A percentile compares a stretch with the other conserved stretches of the same genome.
Evolutionary conservation across 2,888 invertebrate genomes (phyloP).

Genomic region (Eupelmus urozonus): DNA sequence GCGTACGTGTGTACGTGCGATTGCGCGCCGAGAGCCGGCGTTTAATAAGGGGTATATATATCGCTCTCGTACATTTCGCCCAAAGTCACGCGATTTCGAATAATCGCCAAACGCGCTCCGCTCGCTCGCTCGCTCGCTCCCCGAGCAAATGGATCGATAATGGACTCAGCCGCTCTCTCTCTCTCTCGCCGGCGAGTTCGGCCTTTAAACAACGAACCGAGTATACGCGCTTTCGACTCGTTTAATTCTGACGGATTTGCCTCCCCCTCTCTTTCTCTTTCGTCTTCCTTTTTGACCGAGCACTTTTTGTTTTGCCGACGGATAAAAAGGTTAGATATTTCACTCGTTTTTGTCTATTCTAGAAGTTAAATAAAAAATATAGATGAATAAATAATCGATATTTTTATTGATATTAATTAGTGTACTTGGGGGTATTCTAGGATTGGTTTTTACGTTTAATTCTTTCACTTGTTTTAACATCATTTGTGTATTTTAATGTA

Average conservation of each 20-base stretch:
- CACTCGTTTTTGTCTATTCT: too few relatives aligned
- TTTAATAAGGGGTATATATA: constrained; percentile 7
- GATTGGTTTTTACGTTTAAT: too few relatives aligned
- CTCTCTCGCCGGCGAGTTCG: background rate
- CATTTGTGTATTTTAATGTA: too few relatives aligned
- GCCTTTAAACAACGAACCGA: constrained; percentile 18
- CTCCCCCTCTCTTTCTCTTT: background rate
- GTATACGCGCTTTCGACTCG: background rate
- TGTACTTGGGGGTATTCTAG: too few relatives aligned
- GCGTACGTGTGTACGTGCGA: background rate
- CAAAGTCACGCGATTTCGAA: constrained; percentile 57
- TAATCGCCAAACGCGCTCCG: constrained; percentile 22
- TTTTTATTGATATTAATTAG: too few relatives aligned
- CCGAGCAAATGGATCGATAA: constrained; percentile 41
- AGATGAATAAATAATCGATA: too few relatives aligned
- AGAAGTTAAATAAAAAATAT: too few relatives aligned
- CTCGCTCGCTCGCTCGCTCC: background rate
- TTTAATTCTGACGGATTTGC: background rate
- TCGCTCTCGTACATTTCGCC: constrained; percentile 57
- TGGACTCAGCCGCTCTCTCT: background rate
- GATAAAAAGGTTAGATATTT: background rate
- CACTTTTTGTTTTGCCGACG: background rate
- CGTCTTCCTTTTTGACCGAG: background rate
- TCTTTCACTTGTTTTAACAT: too few relatives aligned
- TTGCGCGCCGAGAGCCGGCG: background rate